phyloP scores from a whole-genome alignment of 2,888 invertebrate species.

The Ametastegia equiseti region DNA sequence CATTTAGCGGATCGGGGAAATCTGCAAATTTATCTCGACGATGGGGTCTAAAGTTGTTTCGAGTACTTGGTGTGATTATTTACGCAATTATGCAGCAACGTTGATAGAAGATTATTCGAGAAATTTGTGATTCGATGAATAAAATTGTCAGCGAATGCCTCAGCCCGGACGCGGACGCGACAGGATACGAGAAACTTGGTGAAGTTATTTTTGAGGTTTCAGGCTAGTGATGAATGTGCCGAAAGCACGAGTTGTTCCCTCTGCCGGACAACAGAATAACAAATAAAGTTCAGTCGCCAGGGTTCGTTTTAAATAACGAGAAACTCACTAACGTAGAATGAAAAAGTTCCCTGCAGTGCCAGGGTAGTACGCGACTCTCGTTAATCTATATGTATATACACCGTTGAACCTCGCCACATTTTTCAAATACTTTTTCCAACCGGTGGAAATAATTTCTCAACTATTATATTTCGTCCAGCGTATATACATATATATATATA shows the following conservation, averaged over 20 bases:
- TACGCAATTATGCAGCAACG: neutral
- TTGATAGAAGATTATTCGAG: neutral
- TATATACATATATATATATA: neutral
- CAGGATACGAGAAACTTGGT: neutral
- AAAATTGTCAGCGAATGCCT: neutral
- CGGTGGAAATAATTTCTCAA: conserved; percentile 27
- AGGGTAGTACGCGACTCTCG: neutral
- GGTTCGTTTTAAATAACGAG: conserved; percentile 40
- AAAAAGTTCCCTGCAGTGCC: conserved; percentile 19
- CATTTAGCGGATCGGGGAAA: neutral
- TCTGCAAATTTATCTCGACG: conserved; percentile 14
- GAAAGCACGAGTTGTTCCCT: neutral
- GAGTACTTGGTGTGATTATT: conserved; percentile 9
- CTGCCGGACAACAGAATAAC: conserved; percentile 18
- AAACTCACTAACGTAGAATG: conserved; percentile 26
- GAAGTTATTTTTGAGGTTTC: conserved; percentile 26
- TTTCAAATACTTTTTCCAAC: conserved; percentile 40
- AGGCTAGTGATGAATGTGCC: conserved; percentile 17
- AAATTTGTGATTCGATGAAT: neutral
- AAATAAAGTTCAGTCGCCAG: conserved; percentile 34
- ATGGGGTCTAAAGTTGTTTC: neutral
- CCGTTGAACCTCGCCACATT: conserved; percentile 19
- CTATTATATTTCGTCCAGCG: conserved; percentile 1
- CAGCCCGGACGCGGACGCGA: neutral
- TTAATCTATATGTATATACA: conserved; percentile 42